These are phyloP conservation scores for Dallia pectoralis DNA, from an alignment of 2,797 vertebrate species.

Conservation along the genomic window DNA sequence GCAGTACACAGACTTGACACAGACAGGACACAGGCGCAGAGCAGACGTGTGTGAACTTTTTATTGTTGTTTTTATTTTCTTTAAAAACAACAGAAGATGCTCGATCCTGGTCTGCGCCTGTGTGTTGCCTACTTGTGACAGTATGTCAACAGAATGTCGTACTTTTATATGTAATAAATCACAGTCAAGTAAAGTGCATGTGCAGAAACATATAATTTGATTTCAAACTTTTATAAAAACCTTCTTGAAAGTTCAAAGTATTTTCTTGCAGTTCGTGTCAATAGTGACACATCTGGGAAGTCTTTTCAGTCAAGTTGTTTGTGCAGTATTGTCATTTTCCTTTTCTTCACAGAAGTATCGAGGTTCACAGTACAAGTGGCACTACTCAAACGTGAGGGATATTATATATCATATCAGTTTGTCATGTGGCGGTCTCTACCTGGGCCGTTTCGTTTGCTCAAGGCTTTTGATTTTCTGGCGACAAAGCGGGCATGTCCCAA, in stretches of 20 bases:
- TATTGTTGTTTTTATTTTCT: no score
- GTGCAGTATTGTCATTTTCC: neutral
- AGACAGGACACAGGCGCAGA: no score
- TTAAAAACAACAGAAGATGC: no score
- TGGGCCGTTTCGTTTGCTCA: no score
- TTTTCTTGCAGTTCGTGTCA: neutral
- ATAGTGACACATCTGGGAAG: neutral
- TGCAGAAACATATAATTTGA: neutral
- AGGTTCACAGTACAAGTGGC: neutral
- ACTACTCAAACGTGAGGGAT: neutral
- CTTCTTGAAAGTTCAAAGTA: neutral
- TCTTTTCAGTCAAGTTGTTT: neutral
- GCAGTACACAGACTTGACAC: no score
- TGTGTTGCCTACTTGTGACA: no score
- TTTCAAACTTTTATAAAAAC: neutral
- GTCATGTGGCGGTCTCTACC: neutral
- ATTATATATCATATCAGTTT: constrained; percentile 3
- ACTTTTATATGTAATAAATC: neutral
- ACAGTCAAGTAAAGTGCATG: constrained; percentile 4
- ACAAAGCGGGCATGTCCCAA: constrained; percentile 78
- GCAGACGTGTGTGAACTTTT: no score
- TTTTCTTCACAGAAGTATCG: neutral
- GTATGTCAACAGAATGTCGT: neutral
- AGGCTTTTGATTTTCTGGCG: constrained; percentile 30
- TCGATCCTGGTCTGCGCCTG: no score